These are phyloP conservation scores for Ochlodes sylvanus DNA, from an alignment of 2,888 invertebrate genomes.

Conservation along the genomic window DNA sequence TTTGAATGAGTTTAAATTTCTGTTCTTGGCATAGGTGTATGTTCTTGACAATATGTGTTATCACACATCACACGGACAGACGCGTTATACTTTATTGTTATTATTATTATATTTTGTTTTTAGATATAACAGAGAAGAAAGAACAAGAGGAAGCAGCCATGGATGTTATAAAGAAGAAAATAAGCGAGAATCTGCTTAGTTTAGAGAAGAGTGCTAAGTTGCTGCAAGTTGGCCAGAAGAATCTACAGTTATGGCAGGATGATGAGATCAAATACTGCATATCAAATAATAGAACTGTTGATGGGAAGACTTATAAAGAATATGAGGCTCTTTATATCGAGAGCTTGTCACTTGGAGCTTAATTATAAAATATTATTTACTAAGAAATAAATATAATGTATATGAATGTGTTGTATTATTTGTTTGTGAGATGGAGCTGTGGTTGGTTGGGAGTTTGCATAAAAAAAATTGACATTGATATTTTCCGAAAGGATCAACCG, in stretches of 20 bases:
- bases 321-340: slow-evolving; percentile 62
- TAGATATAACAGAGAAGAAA: slow-evolving; percentile 61
- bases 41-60: too few species aligned
- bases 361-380: not conserved
- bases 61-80: too few species aligned
- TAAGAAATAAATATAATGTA: too few species aligned
- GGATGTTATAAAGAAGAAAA: slow-evolving; percentile 69
- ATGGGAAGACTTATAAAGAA: slow-evolving; percentile 62
- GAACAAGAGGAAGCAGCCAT: slow-evolving; percentile 56
- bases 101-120: slow-evolving; percentile 38
- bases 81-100: too few species aligned
- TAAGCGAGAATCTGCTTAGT: slow-evolving; percentile 59
- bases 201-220: slow-evolving; percentile 62
- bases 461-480: too few species aligned
- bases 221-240: slow-evolving; percentile 58
- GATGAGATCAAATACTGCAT: slow-evolving; percentile 61
- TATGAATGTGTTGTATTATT: too few species aligned
- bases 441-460: too few species aligned
- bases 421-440: too few species aligned
- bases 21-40: too few species aligned
- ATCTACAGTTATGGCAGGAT: slow-evolving; percentile 63
- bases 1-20: too few species aligned
- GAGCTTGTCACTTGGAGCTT: slow-evolving; percentile 46
- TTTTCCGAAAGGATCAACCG: too few species aligned
- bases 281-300: slow-evolving; percentile 56